Conservation (phyloP, 2,888 invertebrate genomes). For the Xylocampa areola region DNA sequence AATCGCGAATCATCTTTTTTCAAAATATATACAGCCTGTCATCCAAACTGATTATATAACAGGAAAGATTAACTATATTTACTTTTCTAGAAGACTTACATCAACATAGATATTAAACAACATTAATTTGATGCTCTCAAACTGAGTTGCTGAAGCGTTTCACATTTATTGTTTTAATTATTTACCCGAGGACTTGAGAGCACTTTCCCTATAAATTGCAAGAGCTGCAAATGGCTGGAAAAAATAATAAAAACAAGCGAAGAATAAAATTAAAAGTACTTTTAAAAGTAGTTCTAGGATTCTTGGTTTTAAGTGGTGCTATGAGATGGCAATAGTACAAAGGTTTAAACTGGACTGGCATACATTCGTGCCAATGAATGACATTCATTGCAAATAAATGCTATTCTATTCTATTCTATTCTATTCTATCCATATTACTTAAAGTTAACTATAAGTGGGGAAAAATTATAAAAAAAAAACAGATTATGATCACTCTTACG, state of each 20-base stretch:
- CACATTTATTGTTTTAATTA: slow-evolving; percentile 18
- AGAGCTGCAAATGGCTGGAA: slow-evolving; percentile 19
- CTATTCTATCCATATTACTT: too few relatives aligned
- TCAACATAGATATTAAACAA: background rate
- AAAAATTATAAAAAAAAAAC: too few relatives aligned
- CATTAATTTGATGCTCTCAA: background rate
- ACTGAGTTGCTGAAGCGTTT: background rate
- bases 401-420: too few relatives aligned
- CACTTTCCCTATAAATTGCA: slow-evolving; percentile 20
- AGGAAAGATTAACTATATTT: background rate
- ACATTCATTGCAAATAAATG: too few relatives aligned
- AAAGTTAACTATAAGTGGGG: too few relatives aligned
- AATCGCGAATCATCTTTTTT: too few relatives aligned
- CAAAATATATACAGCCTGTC: too few relatives aligned
- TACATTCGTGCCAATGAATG: too few relatives aligned
- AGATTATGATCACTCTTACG: too few relatives aligned
- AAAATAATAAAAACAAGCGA: slow-evolving; percentile 26
- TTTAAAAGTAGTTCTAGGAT: background rate
- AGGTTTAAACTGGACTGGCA: too few relatives aligned
- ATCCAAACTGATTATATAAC: background rate
- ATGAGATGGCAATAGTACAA: too few relatives aligned
- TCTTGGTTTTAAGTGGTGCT: too few relatives aligned
- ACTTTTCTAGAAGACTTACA: background rate
- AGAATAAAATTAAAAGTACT: background rate
- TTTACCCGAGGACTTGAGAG: slow-evolving; percentile 9